Percentiles rank a stretch among this genome's conserved stretches.
phyloP scores from a whole-genome alignment of 2,888 invertebrate species.

The Frankliniella intonsa region DNA sequence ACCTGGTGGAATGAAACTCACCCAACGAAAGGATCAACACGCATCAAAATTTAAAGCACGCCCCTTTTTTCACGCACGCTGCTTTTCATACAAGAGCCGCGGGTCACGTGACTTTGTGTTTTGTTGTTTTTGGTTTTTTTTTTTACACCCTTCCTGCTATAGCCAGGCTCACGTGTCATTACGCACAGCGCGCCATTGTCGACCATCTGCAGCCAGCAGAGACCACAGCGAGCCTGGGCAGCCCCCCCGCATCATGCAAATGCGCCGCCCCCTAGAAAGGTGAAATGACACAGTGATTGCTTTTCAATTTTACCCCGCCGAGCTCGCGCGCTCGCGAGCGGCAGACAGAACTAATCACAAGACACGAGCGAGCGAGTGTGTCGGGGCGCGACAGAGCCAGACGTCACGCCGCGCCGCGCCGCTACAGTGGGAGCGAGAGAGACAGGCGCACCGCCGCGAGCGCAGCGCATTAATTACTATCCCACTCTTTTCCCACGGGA shows the following conservation, averaged over 20 bases:
- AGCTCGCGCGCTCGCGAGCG: not conserved
- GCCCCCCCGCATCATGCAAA: not conserved
- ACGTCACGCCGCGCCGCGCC: not conserved
- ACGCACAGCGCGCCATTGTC: not conserved
- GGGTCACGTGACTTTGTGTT: not conserved
- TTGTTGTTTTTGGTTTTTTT: not conserved
- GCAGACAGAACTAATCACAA: not conserved
- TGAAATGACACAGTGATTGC: not conserved
- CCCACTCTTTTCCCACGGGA: not conserved
- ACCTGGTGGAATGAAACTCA: too few relatives aligned
- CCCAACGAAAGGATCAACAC: too few relatives aligned
- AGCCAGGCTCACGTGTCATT: not conserved
- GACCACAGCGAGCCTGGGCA: not conserved
- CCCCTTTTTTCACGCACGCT: too few relatives aligned
- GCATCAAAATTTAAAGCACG: too few relatives aligned
- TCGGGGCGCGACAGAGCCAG: not conserved
- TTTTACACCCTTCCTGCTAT: not conserved
- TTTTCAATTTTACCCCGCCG: not conserved
- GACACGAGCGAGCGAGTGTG: not conserved
- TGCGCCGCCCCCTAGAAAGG: not conserved
- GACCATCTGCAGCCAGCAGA: too few relatives aligned
- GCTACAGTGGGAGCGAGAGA: too few relatives aligned
- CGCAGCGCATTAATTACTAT: conserved; percentile 9
- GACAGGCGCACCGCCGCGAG: not conserved
- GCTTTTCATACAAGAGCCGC: too few relatives aligned